These are phyloP conservation scores for Falcunculus frontatus DNA, from an alignment of 2,113 vertebrate genomes.

Conservation along the genomic window DNA sequence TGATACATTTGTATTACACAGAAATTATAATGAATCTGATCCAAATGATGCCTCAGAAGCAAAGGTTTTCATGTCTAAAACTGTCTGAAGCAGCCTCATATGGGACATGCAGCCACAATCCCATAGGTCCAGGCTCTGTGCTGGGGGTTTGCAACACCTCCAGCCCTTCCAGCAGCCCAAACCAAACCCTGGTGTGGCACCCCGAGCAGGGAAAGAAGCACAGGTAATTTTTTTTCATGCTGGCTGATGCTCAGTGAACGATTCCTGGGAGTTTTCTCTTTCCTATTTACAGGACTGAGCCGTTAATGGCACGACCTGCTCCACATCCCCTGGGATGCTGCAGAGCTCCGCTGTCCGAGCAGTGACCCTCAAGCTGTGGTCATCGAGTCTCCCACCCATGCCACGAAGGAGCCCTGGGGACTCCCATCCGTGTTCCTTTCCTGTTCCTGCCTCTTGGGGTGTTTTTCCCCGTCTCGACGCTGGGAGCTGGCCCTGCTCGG, in stretches of 20 bases:
- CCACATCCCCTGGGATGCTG: not conserved
- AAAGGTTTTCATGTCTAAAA: not conserved
- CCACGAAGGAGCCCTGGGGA: not conserved
- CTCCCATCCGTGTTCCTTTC: not conserved
- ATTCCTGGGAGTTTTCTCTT: not conserved
- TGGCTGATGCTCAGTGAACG: not conserved
- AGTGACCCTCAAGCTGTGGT: not conserved
- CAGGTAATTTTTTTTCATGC: too few species aligned
- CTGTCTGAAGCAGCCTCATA: fast-evolving
- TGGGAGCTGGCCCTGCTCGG: not conserved
- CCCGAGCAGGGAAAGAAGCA: not conserved
- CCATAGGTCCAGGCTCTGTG: fast-evolving
- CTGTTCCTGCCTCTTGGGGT: not conserved
- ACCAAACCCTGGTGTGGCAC: too few species aligned
- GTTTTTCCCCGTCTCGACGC: not conserved
- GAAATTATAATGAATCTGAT: not conserved
- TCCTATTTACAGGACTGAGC: fast-evolving
- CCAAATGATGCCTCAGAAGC: not conserved
- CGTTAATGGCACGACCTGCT: not conserved
- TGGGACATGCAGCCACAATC: not conserved
- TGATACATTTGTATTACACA: not conserved
- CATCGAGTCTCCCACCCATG: not conserved
- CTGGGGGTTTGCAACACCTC: not conserved
- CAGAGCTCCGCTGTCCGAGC: fast-evolving
- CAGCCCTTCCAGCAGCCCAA: not conserved